Base-by-base conservation (phyloP, 1,140 invertebrate species). In the Amphibalanus amphitrite region DNA sequence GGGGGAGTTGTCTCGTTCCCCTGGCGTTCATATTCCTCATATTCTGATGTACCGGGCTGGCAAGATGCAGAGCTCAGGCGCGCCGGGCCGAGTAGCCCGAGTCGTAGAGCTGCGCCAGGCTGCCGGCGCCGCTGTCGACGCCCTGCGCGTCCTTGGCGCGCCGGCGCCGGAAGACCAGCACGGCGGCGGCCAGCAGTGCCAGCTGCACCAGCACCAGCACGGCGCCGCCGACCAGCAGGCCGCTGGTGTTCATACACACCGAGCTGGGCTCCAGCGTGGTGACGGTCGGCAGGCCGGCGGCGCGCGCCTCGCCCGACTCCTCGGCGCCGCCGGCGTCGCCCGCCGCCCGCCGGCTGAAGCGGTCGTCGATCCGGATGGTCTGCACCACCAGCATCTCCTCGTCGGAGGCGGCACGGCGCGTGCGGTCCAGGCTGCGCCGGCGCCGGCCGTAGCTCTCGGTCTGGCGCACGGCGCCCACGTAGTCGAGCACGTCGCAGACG, bases 301-400 rank as follows among this genome's bases (percentile, higher is more conserved):
- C 20, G 26, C 17, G 17, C n/a, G n/a, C n/a, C n/a, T n/a, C n/a
- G 75, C n/a, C 29, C 47, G 69, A 38, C 25, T 75, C 75, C 74
- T 83, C 83, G 59, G 75, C 78, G 69, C 82, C 79, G 23, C 80
- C 70, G 64, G 28, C n/a, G 72, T 70, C 70, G 10, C 33, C 30
- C 6, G 29, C 28, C 3, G 69, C 40, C 29, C 47, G 47, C 47
- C 47, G 47, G 47, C 47, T 59, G 79, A 95, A 95, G 77, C 92
- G 92, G 81, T 95, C 92, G 28, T 89, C 92, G 77, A 95, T 95
- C 79, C 92, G 90, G 77, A 95, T 94, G 30, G 90, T 90, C 78
- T 94, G 90, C 26, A 93, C 90, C 29, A 95, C 84, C 20, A 95
- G 84, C 77, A 95, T 85, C 78, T 93, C 90, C 76, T 93, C 90